These are phyloP conservation scores for Ypsolopha scabrella DNA, from an alignment of 2,888 invertebrate species.

Conservation along the genomic window DNA sequence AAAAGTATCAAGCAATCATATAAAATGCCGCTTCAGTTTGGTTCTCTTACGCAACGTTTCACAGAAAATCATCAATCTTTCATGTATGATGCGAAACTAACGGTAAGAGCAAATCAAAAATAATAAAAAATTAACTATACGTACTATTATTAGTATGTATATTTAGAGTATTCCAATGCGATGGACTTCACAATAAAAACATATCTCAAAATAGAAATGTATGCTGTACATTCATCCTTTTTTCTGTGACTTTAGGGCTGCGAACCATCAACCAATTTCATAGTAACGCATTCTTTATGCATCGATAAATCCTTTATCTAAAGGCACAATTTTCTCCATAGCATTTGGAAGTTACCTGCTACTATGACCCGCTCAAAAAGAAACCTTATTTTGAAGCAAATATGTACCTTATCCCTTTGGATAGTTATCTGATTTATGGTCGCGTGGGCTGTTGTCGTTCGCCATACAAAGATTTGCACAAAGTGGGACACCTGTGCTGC, in stretches of 20 bases:
- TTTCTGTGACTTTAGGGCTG: slow-evolving; percentile 13
- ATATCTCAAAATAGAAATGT: slow-evolving; percentile 36
- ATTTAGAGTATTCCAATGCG: no score
- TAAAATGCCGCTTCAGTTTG: background rate
- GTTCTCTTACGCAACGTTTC: slow-evolving; percentile 15
- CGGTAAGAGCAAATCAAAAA: slow-evolving; percentile 48
- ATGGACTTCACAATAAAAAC: no score
- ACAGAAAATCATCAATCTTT: slow-evolving; percentile 17
- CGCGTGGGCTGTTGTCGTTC: slow-evolving; percentile 39
- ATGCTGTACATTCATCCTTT: slow-evolving; percentile 24
- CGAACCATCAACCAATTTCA: slow-evolving; percentile 42
- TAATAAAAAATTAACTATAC: no score
- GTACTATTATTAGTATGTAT: no score
- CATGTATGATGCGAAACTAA: slow-evolving; percentile 31
- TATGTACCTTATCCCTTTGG: slow-evolving; percentile 22
- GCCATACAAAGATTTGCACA: slow-evolving; percentile 46
- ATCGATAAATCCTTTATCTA: slow-evolving; percentile 59
- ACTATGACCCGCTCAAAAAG: slow-evolving; percentile 20
- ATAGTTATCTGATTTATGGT: slow-evolving; percentile 48
- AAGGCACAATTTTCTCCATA: slow-evolving; percentile 54
- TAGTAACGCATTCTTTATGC: slow-evolving; percentile 59
- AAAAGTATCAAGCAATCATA: background rate
- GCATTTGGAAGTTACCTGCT: slow-evolving; percentile 39
- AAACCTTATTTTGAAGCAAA: slow-evolving; percentile 21
- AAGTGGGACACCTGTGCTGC: slow-evolving; percentile 35